Percentiles rank a stretch among this genome's conserved stretches.
phyloP scores from a whole-genome alignment of 2,113 vertebrate species.

The Erythrocercus mccallii region DNA sequence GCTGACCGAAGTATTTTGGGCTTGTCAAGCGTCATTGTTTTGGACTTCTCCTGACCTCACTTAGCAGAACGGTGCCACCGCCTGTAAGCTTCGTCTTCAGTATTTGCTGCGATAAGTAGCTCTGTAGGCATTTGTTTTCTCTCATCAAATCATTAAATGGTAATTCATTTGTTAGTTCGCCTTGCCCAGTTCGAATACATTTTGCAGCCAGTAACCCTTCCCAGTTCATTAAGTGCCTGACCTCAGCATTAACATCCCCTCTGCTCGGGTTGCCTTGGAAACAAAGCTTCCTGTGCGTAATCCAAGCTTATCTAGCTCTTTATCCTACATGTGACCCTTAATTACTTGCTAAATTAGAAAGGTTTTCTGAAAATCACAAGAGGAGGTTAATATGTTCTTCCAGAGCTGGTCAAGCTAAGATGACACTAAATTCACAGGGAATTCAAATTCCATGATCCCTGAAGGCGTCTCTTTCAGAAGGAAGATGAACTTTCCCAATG shows the following conservation, averaged over 20 bases:
- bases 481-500: constrained; percentile 75
- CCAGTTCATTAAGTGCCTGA: constrained; percentile 81
- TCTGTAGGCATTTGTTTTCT: constrained; percentile 57
- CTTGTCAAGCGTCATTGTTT: not conserved
- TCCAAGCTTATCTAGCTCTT: constrained; percentile 85
- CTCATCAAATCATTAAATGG: constrained; percentile 57
- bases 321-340: constrained; percentile 87
- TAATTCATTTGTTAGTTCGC: constrained; percentile 65
- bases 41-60: constrained; percentile 1
- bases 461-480: constrained; percentile 81
- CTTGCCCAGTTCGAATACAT: constrained; percentile 51
- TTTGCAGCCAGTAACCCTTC: constrained; percentile 73
- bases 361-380: constrained; percentile 84
- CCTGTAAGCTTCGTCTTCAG: constrained; percentile 2
- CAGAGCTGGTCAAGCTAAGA: constrained; percentile 84
- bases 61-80: not conserved
- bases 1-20: not conserved
- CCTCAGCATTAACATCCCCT: constrained; percentile 73
- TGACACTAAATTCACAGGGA: constrained; percentile 79
- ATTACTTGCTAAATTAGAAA: constrained; percentile 89
- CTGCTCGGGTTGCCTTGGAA: constrained; percentile 77
- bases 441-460: constrained; percentile 85
- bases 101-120: not conserved
- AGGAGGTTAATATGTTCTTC: constrained; percentile 83
- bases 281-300: constrained; percentile 86